phyloP scores from a whole-genome alignment of 2,113 vertebrate genomes.

The Mormyrus iriodes region DNA sequence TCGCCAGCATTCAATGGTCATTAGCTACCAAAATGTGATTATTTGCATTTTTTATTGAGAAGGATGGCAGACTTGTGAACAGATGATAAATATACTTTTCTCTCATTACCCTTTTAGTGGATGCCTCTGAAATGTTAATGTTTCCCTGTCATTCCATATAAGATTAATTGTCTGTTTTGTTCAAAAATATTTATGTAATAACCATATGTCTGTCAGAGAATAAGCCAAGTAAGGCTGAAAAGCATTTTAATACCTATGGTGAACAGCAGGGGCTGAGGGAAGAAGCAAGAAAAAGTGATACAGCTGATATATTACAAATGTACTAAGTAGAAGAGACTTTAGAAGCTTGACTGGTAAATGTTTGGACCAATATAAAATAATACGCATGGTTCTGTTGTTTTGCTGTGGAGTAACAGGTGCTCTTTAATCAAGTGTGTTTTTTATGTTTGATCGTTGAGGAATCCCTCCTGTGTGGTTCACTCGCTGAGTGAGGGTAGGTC shows the following conservation, averaged over 20 bases:
- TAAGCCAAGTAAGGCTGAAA: not conserved
- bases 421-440: not conserved
- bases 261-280: not conserved
- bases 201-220: not conserved
- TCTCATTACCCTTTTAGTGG: not conserved
- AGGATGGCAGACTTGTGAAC: not conserved
- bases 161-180: not conserved
- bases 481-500: not conserved
- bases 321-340: not conserved
- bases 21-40: constrained; percentile 35
- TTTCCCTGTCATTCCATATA: not conserved
- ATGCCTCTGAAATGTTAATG: not conserved
- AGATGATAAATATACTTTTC: not conserved
- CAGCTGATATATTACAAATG: not conserved
- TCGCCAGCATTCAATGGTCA: constrained; percentile 30
- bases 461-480: not conserved
- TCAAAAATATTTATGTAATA: not conserved
- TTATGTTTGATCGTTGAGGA: not conserved
- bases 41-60: constrained; percentile 43
- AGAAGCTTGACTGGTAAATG: not conserved
- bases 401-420: not conserved
- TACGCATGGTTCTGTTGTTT: not conserved
- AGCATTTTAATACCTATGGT: not conserved
- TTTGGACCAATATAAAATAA: not conserved
- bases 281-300: not conserved